phyloP scores from a whole-genome alignment of 2,888 invertebrate species.

The Dryococelus australis region DNA sequence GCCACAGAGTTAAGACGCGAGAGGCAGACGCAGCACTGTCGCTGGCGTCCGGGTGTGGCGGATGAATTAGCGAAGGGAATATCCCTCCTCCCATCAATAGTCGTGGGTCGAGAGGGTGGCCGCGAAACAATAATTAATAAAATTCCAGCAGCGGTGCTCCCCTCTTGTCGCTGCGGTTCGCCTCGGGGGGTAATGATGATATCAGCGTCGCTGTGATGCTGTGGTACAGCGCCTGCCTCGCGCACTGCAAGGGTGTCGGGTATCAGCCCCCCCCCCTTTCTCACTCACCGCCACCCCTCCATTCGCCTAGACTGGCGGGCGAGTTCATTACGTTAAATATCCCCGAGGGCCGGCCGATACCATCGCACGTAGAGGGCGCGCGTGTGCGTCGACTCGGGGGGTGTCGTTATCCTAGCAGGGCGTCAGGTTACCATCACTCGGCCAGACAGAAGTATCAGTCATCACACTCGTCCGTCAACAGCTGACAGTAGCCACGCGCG shows the following conservation, averaged over 20 bases:
- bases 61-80: background rate
- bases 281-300: too few species aligned
- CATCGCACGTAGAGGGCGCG: background rate
- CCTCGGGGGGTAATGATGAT: slow-evolving; percentile 10
- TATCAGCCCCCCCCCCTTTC: background rate
- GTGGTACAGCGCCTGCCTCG: background rate
- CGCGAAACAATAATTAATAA: background rate
- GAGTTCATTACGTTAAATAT: slow-evolving; percentile 3
- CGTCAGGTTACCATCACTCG: background rate
- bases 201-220: background rate
- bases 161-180: background rate
- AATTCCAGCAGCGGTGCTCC: background rate
- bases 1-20: too few species aligned
- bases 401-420: background rate
- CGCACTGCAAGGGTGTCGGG: background rate
- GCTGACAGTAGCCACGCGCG: too few species aligned
- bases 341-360: background rate
- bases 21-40: too few species aligned
- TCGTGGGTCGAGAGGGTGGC: background rate
- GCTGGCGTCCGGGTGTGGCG: background rate
- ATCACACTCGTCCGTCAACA: too few species aligned
- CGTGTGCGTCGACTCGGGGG: background rate
- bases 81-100: background rate
- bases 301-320: background rate
- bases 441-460: background rate